Percentiles rank a stretch among this genome's conserved stretches.
phyloP scores from a whole-genome alignment of 2,888 invertebrate species.

The Thumatha senex region DNA sequence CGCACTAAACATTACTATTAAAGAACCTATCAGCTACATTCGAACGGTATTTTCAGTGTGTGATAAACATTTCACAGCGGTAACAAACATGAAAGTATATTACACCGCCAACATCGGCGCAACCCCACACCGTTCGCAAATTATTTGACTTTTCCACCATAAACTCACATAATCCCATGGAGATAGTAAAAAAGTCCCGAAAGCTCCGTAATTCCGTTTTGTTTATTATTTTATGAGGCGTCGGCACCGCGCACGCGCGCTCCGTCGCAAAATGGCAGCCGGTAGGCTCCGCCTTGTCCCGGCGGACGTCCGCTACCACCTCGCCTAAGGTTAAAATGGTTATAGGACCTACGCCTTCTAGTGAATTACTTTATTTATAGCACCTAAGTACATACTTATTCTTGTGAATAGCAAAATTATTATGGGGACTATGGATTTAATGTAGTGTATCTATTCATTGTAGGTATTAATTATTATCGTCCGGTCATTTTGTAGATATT shows the following conservation, averaged over 20 bases:
- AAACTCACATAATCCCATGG: constrained; percentile 14
- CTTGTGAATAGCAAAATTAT: not conserved
- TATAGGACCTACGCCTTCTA: constrained; percentile 30
- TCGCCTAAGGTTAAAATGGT: constrained; percentile 27
- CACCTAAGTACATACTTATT: not conserved
- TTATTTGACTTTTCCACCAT: constrained; percentile 6
- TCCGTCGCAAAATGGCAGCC: constrained; percentile 64
- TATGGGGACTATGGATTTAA: not conserved
- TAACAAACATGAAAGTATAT: not conserved
- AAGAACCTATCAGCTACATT: not conserved
- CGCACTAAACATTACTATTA: too few relatives aligned
- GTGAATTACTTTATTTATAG: constrained; percentile 30
- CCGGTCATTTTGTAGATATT: too few relatives aligned
- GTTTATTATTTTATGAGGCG: constrained; percentile 47
- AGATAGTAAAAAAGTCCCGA: constrained; percentile 30
- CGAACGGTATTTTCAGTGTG: not conserved
- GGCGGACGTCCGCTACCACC: constrained; percentile 65
- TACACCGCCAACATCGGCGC: not conserved
- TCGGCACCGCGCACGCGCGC: constrained; percentile 54
- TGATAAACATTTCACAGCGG: not conserved
- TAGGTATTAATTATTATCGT: too few relatives aligned
- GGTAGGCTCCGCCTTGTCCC: constrained; percentile 67
- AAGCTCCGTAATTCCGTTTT: constrained; percentile 39
- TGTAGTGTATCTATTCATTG: not conserved
- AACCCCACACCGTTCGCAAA: constrained; percentile 5